phyloP scores from a whole-genome alignment of 2,888 invertebrate species.

The Drosophila kuntzei region DNA sequence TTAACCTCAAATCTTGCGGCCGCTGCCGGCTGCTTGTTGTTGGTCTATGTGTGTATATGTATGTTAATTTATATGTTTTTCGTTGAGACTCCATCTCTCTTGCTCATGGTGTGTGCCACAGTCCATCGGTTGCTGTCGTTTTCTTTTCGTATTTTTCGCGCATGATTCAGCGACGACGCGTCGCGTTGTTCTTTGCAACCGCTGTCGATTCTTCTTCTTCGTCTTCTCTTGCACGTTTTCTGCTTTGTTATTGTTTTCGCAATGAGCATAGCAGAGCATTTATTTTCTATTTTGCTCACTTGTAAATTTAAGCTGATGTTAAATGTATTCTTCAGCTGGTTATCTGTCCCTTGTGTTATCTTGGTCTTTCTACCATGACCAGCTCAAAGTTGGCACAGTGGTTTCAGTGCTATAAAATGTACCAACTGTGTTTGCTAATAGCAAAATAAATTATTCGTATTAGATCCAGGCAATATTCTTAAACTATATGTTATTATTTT shows the following conservation, averaged over 20 bases:
- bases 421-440: neutral
- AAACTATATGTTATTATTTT: too few species aligned
- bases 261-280: constrained; percentile 26
- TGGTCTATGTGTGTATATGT: constrained; percentile 33
- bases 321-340: constrained; percentile 43
- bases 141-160: constrained; percentile 61
- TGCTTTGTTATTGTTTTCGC: constrained; percentile 69
- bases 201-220: constrained; percentile 35
- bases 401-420: constrained; percentile 12
- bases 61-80: constrained; percentile 71
- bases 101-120: constrained; percentile 28
- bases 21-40: constrained; percentile 52
- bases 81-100: constrained; percentile 16
- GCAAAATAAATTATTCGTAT: neutral
- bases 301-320: constrained; percentile 54
- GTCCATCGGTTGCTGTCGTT: constrained; percentile 43
- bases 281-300: constrained; percentile 50
- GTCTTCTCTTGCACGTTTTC: constrained; percentile 38
- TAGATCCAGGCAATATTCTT: neutral
- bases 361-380: constrained; percentile 69
- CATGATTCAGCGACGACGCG: constrained; percentile 67
- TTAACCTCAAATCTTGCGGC: constrained; percentile 72
- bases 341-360: constrained; percentile 52
- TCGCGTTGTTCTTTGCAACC: constrained; percentile 55
- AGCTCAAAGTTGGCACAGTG: constrained; percentile 73